These are phyloP conservation scores for Anser cygnoides DNA, from an alignment of 2,113 vertebrate genomes.

Conservation along the genomic window DNA sequence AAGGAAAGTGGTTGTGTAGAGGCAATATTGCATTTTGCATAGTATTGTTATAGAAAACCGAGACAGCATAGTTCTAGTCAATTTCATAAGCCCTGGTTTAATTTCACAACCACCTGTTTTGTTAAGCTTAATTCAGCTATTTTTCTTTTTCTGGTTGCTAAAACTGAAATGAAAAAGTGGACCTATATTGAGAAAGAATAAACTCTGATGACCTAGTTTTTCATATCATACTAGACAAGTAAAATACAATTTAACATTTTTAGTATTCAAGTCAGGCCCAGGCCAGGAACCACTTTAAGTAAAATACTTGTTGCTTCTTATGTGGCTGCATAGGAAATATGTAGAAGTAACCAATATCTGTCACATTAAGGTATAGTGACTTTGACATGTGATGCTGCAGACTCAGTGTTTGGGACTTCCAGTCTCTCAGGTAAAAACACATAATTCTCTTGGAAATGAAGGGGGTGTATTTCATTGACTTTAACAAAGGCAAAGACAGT, in stretches of 20 bases:
- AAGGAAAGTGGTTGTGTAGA: neutral
- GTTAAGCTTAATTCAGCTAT: neutral
- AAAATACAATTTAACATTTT: neutral
- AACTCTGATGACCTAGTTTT: neutral
- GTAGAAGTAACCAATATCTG: neutral
- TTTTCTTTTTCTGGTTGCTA: neutral
- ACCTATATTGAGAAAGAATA: neutral
- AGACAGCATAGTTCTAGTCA: neutral
- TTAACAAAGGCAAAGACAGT: neutral
- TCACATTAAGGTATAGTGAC: neutral
- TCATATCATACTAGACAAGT: neutral
- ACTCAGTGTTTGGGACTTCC: neutral
- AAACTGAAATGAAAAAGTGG: neutral
- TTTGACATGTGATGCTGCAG: neutral
- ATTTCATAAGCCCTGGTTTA: neutral
- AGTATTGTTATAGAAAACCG: neutral
- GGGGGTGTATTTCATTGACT: accelerated
- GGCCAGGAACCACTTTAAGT: neutral
- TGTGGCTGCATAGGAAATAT: neutral
- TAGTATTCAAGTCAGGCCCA: neutral
- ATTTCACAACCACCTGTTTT: neutral
- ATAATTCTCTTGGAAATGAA: neutral
- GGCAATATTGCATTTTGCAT: neutral
- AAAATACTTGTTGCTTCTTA: neutral
- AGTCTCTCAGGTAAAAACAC: neutral